Evolutionary conservation across 2,113 vertebrate species (phyloP).

Genomic region (Gadus chalcogrammus): DNA sequence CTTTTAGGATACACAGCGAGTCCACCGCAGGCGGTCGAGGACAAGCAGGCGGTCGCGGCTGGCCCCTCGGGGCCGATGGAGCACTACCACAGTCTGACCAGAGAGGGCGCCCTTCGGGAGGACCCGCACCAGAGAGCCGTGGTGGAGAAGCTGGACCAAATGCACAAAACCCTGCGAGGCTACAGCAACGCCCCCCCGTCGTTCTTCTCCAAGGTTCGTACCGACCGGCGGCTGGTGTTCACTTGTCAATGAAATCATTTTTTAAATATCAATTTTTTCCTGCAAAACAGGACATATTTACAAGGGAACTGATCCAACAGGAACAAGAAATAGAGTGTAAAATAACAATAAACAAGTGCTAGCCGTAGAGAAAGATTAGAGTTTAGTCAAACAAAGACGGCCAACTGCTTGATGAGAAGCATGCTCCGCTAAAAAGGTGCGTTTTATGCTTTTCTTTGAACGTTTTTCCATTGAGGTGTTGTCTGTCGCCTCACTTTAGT

Average conservation of each 20-base stretch:
- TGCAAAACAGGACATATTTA: no score
- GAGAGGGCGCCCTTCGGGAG: conserved; percentile 59
- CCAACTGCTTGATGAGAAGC: background rate
- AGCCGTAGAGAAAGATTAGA: no score
- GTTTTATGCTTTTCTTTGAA: no score
- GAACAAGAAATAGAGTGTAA: no score
- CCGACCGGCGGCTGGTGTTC: no score
- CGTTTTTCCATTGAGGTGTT: no score
- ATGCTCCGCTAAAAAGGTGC: background rate
- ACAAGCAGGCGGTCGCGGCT: conserved; percentile 6
- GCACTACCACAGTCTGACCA: conserved; percentile 65
- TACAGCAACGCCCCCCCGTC: conserved; percentile 67
- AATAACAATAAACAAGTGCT: no score
- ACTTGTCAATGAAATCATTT: no score
- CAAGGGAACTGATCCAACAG: no score
- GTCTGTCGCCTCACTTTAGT: background rate
- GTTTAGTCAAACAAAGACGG: no score
- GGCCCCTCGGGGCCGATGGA: conserved; percentile 62
- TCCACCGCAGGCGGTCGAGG: conserved; percentile 43
- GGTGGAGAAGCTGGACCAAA: conserved; percentile 63
- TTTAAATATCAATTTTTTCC: no score
- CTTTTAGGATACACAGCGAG: conserved; percentile 52
- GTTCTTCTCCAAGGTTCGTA: conserved; percentile 67
- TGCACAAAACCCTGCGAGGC: conserved; percentile 66
- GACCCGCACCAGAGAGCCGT: conserved; percentile 70